phyloP scores from a whole-genome alignment of 2,113 vertebrate species.

The Collichthys lucidus region DNA sequence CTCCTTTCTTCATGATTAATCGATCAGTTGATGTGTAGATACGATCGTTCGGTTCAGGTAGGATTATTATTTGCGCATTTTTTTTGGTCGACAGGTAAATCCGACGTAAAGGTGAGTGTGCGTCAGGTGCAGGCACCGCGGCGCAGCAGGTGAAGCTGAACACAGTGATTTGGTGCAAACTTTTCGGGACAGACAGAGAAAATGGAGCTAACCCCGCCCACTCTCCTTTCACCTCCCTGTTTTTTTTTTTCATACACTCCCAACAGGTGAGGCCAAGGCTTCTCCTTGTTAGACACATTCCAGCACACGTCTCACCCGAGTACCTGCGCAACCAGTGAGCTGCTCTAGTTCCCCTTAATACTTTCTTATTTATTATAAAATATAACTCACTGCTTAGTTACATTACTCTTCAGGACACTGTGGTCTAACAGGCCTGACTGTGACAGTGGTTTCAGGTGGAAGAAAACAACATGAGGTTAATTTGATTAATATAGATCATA shows the following conservation, averaged over 20 bases:
- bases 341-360: no score
- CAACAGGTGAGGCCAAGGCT: constrained; percentile 71
- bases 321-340: neutral
- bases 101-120: constrained; percentile 22
- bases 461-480: neutral
- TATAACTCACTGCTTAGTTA: neutral
- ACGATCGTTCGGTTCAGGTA: neutral
- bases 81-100: constrained; percentile 48
- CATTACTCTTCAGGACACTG: neutral
- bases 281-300: constrained; percentile 57
- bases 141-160: constrained; percentile 13
- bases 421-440: neutral
- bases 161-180: constrained; percentile 39
- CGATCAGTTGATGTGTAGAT: neutral
- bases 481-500: neutral
- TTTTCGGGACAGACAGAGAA: constrained; percentile 50
- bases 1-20: constrained; percentile 78
- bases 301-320: constrained; percentile 33
- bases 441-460: neutral
- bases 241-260: constrained; percentile 12
- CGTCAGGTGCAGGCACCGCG: constrained; percentile 49
- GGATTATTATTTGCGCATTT: constrained; percentile 54
- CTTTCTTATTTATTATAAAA: no score
- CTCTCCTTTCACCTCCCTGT: constrained; percentile 51
- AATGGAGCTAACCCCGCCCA: constrained; percentile 72